Conservation (phyloP, 2,888 invertebrate species). For the Agrotis ipsilon region DNA sequence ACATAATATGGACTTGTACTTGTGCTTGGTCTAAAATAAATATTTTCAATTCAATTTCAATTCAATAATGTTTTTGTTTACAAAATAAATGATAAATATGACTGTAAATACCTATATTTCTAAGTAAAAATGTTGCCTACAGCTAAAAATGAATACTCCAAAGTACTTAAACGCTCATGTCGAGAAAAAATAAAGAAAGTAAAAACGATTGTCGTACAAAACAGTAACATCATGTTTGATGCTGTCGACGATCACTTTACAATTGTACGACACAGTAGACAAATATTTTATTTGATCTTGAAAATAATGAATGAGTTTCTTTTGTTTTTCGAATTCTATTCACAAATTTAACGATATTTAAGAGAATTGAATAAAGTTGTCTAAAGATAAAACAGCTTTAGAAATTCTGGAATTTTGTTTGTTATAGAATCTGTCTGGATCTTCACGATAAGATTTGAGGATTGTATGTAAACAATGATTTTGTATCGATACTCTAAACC, state of each 20-base stretch:
- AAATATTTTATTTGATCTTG: constrained; percentile 13
- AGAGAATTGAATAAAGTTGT: constrained; percentile 9
- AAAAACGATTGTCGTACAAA: constrained; percentile 13
- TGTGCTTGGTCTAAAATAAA: too few relatives aligned
- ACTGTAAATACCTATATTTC: too few relatives aligned
- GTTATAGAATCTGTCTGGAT: neutral
- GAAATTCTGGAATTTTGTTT: neutral
- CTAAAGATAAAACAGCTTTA: neutral
- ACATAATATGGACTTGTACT: too few relatives aligned
- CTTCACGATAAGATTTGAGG: neutral
- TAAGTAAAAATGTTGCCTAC: neutral
- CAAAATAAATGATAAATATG: neutral
- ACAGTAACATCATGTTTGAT: constrained; percentile 21
- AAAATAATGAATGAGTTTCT: constrained; percentile 15
- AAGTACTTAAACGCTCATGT: neutral
- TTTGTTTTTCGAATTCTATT: constrained; percentile 19
- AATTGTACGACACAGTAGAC: constrained; percentile 9
- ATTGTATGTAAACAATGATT: neutral
- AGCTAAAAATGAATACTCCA: neutral
- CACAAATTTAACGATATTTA: neutral
- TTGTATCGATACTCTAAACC: neutral
- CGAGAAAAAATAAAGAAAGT: constrained; percentile 3
- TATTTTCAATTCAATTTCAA: too few relatives aligned
- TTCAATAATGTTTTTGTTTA: too few relatives aligned
- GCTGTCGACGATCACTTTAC: neutral